Evolutionary conservation across 2,888 invertebrate species (phyloP).

Genomic region (Fissipunctia ypsillon): DNA sequence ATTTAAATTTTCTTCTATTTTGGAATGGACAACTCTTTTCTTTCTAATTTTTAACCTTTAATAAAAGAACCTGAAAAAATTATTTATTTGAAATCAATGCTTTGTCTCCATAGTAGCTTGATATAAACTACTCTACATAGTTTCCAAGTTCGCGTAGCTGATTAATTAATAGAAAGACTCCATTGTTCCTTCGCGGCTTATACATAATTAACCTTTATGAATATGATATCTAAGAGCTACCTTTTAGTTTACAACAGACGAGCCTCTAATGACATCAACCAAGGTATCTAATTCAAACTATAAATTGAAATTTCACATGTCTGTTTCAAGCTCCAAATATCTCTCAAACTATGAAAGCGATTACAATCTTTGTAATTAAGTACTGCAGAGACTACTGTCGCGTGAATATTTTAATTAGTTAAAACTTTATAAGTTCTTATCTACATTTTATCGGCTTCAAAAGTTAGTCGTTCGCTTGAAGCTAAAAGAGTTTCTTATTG

Average conservation of each 20-base stretch:
- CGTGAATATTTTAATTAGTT: conserved; percentile 54
- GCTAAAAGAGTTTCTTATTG: conserved; percentile 31
- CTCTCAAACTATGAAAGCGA: conserved; percentile 25
- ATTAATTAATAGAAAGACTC: conserved; percentile 2
- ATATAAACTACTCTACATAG: neutral
- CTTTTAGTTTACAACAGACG: conserved; percentile 16
- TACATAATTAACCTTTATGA: conserved; percentile 23
- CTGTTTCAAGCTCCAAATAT: conserved; percentile 15
- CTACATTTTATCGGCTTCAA: conserved; percentile 40
- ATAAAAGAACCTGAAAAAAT: neutral
- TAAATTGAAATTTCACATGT: conserved; percentile 41
- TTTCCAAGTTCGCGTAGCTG: neutral
- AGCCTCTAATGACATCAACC: conserved; percentile 27
- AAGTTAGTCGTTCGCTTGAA: conserved; percentile 34
- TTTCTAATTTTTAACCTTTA: neutral
- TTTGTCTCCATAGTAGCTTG: neutral
- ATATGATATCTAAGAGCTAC: conserved; percentile 12
- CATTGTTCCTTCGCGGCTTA: neutral
- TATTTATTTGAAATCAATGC: neutral
- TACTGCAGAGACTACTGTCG: conserved; percentile 32
- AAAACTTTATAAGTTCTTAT: conserved; percentile 49
- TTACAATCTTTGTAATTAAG: conserved; percentile 52
- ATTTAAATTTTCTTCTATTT: neutral
- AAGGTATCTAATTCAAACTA: conserved; percentile 40
- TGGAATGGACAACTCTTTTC: neutral